Conservation (phyloP, 1,140 invertebrate genomes). For the Lycorma delicatula region DNA sequence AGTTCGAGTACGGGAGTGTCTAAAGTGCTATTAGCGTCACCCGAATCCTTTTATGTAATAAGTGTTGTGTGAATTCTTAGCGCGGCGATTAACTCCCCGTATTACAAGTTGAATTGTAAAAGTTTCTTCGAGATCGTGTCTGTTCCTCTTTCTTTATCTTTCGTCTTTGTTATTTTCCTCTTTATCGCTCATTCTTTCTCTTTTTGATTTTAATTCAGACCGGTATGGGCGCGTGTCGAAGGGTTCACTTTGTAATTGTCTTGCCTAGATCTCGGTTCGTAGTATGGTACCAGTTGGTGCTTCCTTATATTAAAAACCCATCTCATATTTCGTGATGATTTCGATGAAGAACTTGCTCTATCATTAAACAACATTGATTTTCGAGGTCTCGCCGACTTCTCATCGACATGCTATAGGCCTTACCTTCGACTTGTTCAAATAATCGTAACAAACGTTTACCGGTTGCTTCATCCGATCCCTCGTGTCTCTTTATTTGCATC, state of each 20-base stretch:
- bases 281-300: constrained; percentile 1
- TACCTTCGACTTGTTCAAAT: too few relatives aligned
- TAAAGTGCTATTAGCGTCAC: too few relatives aligned
- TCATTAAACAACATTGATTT: constrained; percentile 6
- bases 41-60: too few relatives aligned
- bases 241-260: constrained; percentile 1
- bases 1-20: too few relatives aligned
- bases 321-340: constrained; percentile 6
- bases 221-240: background rate
- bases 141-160: background rate
- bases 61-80: too few relatives aligned
- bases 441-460: too few relatives aligned
- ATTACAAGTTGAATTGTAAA: too few relatives aligned
- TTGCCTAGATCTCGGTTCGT: background rate
- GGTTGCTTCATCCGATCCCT: too few relatives aligned
- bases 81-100: too few relatives aligned
- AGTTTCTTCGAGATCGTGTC: too few relatives aligned
- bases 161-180: background rate
- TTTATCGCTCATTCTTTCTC: background rate
- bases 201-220: background rate
- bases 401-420: background rate
- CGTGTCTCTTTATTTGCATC: too few relatives aligned
- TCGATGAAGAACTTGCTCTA: background rate
- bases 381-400: background rate
- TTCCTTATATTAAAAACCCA: constrained; percentile 5